Evolutionary conservation across 2,797 vertebrate genomes (phyloP).

Genomic region (Galagoides demidoff): DNA sequence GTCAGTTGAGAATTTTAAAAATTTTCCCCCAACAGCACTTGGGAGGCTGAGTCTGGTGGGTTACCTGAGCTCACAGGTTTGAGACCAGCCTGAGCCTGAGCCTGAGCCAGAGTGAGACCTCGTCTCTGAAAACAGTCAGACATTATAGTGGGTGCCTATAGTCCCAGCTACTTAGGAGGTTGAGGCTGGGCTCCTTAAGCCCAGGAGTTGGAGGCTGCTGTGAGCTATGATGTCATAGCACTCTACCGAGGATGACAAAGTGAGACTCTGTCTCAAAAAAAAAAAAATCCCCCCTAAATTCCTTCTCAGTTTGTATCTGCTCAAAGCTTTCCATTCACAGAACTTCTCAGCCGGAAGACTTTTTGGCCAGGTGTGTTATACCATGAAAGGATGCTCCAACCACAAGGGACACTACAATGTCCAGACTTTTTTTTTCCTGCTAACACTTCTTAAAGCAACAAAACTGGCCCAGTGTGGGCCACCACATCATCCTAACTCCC

Average conservation of each 20-base stretch:
- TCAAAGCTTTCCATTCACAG: slow-evolving; percentile 32
- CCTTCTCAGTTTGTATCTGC: not conserved
- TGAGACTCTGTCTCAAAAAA: too few species aligned
- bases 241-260: too few species aligned
- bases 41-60: too few species aligned
- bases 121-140: too few species aligned
- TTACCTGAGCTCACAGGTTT: too few species aligned
- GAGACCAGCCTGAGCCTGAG: too few species aligned
- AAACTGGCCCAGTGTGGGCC: not conserved
- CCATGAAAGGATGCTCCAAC: not conserved
- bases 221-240: too few species aligned
- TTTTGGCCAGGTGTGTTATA: not conserved
- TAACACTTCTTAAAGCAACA: not conserved
- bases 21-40: not conserved
- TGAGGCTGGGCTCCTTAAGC: too few species aligned
- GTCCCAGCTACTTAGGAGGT: too few species aligned
- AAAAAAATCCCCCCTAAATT: not conserved
- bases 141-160: too few species aligned
- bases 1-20: slow-evolving; percentile 28
- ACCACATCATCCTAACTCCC: not conserved
- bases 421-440: not conserved
- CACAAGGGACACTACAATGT: not conserved
- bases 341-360: slow-evolving; percentile 1
- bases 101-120: too few species aligned
- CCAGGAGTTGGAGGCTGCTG: too few species aligned